Evolutionary conservation across 2,888 invertebrate species (phyloP), one percentile per base, ranked within the genome.

Genomic region (Protophormia terraenovae): DNA sequence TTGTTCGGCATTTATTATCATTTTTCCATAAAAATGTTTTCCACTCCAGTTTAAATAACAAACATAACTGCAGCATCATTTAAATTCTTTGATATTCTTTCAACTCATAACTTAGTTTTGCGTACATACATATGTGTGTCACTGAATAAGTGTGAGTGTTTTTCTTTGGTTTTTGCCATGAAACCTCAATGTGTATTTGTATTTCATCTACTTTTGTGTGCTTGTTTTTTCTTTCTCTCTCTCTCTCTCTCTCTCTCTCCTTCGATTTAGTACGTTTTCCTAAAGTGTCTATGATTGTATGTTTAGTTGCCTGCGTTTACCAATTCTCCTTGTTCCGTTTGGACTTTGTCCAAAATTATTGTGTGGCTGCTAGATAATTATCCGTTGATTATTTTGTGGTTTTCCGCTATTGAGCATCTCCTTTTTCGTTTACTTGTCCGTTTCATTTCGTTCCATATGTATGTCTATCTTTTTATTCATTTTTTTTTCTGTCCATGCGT

Each of bases 331-430:
- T 64, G 55, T 73, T 71, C 82, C 82, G 76, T 69, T 85, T 85
- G 82, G 82, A 82, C 82, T 58, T 79, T 85, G 85, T 82, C 85
- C 85, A 85, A 85, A 82, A 82, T 85, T 82, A 85, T 82, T 85
- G 78, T 82, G 79, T 75, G 85, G 85, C 89, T 89, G 89, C 87
- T 90, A 90, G 91, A 90, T 90, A 90, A 90, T 90, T 90, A 91
- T 90, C 90, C 90, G 90, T 91, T 86, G 90, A 90, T 90, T 90
- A 90, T 90, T 90, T 90, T 90, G 91, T 89, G 91, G 90, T 91
- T 89, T 90, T 89, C 90, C 90, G 90, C 91, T 90, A 90, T 88
- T 89, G 89, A 85, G 69, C 82, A 85, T 82, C 82, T 78, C 50
- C 55, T 75, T 58, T 38, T 82, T 72, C 89, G 89, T 89, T 80